Evolutionary conservation across 2,113 vertebrate species (phyloP), one percentile per base, ranked within the genome.

Genomic region (Perca fluviatilis): DNA sequence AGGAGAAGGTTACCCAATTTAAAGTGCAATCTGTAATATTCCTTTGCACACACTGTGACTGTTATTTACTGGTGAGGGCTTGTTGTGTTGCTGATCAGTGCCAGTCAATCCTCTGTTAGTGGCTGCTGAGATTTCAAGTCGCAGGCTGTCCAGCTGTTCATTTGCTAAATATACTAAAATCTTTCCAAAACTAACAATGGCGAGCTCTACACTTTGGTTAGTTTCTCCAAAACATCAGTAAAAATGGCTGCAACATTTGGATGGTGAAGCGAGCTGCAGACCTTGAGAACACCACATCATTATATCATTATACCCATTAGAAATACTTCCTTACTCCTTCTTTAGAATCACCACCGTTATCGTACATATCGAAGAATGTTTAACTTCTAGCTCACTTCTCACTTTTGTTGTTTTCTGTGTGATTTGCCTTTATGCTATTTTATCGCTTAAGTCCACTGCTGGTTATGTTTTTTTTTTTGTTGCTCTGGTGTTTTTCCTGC

Each of bases 21-120:
- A 51, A 76, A 67, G 70, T 79, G 74, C 67, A 30, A 62, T 47
- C 11, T 79, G 57, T 69, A 79, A 73, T 62, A 50, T 36, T 68
- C 19, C 64, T 75, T 12, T 51, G 19, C 27, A 47, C 50, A 30
- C 27, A 65, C 40, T 43, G 16, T 30, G 47, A 43, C 62, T 73
- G 25, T 9, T 27, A 79, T 73, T 80, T 80, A 58, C 36, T 46
- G 57, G 5, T 1, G 33, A 64, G 23, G 8, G 53, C 11, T 68
- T 71, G 2, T 63, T 53, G 54, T 62, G 25, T 16, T 64, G 58
- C 58, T 71, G 74, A 80, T 72, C 49, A 40, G 30, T 61, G 33
- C 61, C 60, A 47, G 62, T 19, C 36, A 40, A 40, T 74, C 12
- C 19, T 74, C 25, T n/a, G 30, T 11, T 53, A 8, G 4, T 8